A percentile compares a stretch with the other conserved stretches of the same genome.
Evolutionary conservation across 1,140 invertebrate genomes (phyloP).

Genomic region (Phthorimaea operculella): DNA sequence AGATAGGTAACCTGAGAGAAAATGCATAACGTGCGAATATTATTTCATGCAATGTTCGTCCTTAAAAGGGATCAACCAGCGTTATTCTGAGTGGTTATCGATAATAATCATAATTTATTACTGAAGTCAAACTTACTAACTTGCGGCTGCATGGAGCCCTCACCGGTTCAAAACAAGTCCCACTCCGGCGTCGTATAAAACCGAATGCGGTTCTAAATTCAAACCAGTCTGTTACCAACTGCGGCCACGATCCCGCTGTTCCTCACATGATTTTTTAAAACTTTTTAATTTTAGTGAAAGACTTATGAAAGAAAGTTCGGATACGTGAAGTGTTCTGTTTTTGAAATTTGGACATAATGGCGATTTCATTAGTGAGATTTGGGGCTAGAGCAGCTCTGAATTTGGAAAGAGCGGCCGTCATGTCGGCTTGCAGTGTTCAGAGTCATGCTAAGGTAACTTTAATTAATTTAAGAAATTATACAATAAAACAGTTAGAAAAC

Average conservation of each 20-base stretch:
- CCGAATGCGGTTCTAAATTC: slow-evolving; percentile 31
- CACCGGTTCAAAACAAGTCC: slow-evolving; percentile 26
- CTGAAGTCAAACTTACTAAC: background rate
- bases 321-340: slow-evolving; percentile 11
- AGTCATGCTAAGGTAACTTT: slow-evolving; percentile 39
- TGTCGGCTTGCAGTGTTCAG: slow-evolving; percentile 36
- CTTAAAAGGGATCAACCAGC: too few relatives aligned
- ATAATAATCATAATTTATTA: too few relatives aligned
- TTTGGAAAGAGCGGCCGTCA: slow-evolving; percentile 45
- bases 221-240: slow-evolving; percentile 22
- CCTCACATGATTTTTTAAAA: background rate
- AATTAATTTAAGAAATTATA: background rate
- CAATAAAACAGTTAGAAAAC: too few relatives aligned
- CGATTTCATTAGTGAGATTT: slow-evolving; percentile 43
- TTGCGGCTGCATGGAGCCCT: slow-evolving; percentile 21
- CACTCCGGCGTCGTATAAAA: slow-evolving; percentile 35
- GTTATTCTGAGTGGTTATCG: too few relatives aligned
- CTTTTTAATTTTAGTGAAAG: background rate
- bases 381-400: slow-evolving; percentile 40
- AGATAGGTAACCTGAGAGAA: too few relatives aligned
- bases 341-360: slow-evolving; percentile 36
- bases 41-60: too few relatives aligned
- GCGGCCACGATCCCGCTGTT: background rate
- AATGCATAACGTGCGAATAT: too few relatives aligned
- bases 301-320: slow-evolving; percentile 8